Conservation (phyloP, 2,113 vertebrate species). For the Arothron firmamentum region DNA sequence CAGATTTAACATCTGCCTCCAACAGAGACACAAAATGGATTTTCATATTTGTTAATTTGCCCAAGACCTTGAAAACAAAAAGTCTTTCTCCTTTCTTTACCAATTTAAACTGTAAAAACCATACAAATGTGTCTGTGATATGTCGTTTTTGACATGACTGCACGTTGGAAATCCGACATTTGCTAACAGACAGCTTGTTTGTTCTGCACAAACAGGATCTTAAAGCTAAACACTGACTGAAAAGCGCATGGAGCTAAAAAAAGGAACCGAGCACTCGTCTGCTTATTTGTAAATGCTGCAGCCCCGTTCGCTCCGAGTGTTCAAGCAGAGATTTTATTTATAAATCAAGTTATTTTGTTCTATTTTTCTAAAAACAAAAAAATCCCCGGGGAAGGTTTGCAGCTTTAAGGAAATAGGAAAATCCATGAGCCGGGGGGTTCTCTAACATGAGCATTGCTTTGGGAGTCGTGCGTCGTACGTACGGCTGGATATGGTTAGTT, state of each 20-base stretch:
- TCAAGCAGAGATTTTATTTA: neutral
- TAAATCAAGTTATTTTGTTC: conserved; percentile 3
- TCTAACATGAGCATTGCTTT: conserved; percentile 47
- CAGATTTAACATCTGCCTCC: conserved; percentile 25
- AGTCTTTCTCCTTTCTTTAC: too few species aligned
- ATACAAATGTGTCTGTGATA: neutral
- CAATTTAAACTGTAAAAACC: too few species aligned
- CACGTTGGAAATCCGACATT: conserved; percentile 22
- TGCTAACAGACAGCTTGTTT: conserved; percentile 9
- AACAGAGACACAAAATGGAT: conserved; percentile 12
- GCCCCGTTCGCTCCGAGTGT: neutral
- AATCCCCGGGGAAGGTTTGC: conserved; percentile 11
- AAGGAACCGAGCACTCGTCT: neutral
- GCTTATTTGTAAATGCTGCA: conserved; percentile 8
- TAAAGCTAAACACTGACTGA: conserved; percentile 21
- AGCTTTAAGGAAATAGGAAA: conserved; percentile 13
- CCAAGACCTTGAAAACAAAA: too few species aligned
- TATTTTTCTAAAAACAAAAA: neutral
- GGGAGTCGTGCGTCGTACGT: conserved; percentile 48
- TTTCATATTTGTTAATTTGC: neutral
- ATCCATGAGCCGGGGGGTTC: conserved; percentile 4
- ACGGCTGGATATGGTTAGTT: neutral
- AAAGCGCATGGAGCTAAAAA: neutral
- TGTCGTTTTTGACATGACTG: conserved; percentile 7
- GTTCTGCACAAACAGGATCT: conserved; percentile 15